A percentile compares a stretch with the other conserved stretches of the same genome.
Conservation (phyloP, 2,888 invertebrate species). For the Aethes cnicana region DNA sequence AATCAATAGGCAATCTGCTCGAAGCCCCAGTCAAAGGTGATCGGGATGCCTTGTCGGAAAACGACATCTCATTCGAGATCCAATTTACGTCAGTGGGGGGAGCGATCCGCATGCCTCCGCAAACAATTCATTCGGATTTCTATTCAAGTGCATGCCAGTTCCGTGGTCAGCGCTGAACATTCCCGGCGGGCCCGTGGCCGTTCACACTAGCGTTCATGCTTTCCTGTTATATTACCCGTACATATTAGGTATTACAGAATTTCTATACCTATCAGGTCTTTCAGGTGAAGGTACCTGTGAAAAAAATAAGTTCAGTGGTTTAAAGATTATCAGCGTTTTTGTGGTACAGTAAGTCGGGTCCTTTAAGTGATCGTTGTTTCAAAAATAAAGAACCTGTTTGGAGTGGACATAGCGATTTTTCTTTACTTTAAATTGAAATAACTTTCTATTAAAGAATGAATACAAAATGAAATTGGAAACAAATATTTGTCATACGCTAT, state of each 20-base stretch:
- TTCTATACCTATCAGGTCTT: too few relatives aligned
- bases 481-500: not conserved
- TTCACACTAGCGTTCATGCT: not conserved
- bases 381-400: too few relatives aligned
- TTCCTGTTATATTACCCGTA: too few relatives aligned
- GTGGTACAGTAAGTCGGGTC: too few relatives aligned
- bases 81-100: constrained; percentile 63
- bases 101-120: constrained; percentile 65
- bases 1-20: constrained; percentile 28
- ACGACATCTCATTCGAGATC: constrained; percentile 69
- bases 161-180: constrained; percentile 35
- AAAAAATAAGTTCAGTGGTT: too few relatives aligned
- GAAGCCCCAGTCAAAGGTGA: constrained; percentile 39
- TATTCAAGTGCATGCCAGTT: constrained; percentile 54
- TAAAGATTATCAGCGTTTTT: too few relatives aligned
- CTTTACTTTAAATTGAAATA: too few relatives aligned
- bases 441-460: too few relatives aligned
- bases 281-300: too few relatives aligned
- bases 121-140: constrained; percentile 77
- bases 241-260: too few relatives aligned
- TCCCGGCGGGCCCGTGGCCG: not conserved
- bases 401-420: too few relatives aligned
- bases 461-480: not conserved
- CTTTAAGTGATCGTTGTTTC: too few relatives aligned
- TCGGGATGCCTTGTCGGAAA: constrained; percentile 51